phyloP scores from a whole-genome alignment of 2,113 vertebrate genomes.

The Toxotes jaculatrix region DNA sequence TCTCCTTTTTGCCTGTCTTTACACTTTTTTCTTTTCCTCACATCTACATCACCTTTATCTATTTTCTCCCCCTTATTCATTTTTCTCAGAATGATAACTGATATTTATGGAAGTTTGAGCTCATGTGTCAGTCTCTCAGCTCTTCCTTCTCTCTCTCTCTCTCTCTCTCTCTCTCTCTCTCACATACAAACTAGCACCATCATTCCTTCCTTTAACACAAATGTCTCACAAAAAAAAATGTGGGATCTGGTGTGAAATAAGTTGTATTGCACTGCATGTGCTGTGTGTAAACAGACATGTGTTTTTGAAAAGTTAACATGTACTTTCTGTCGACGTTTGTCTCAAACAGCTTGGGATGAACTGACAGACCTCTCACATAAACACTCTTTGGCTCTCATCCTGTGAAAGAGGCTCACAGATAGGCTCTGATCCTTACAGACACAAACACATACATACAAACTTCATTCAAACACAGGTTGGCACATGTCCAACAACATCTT shows the following conservation, averaged over 20 bases:
- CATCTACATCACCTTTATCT: background rate
- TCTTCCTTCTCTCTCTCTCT: background rate
- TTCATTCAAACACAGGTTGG: slow-evolving; percentile 4
- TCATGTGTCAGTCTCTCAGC: background rate
- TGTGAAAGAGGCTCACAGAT: background rate
- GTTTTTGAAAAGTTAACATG: background rate
- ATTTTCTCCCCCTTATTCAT: background rate
- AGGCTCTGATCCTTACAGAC: slow-evolving; percentile 5
- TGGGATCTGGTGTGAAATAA: background rate
- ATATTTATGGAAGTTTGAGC: background rate
- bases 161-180: background rate
- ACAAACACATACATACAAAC: slow-evolving; percentile 14
- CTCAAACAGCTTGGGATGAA: slow-evolving; percentile 4
- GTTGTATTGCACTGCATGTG: no score
- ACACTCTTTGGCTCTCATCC: slow-evolving; percentile 6
- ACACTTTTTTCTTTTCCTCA: background rate
- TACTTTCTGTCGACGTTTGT: slow-evolving; percentile 5
- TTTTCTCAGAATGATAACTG: background rate
- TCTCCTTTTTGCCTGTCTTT: slow-evolving; percentile 8
- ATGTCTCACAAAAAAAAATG: background rate
- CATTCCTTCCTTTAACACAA: no score
- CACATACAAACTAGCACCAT: background rate
- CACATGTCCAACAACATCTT: background rate
- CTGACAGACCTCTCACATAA: slow-evolving; percentile 2
- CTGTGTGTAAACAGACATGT: no score